These are phyloP conservation scores for Meloidogyne chitwoodi DNA, from an alignment of 1,140 invertebrate species.

Conservation along the genomic window DNA sequence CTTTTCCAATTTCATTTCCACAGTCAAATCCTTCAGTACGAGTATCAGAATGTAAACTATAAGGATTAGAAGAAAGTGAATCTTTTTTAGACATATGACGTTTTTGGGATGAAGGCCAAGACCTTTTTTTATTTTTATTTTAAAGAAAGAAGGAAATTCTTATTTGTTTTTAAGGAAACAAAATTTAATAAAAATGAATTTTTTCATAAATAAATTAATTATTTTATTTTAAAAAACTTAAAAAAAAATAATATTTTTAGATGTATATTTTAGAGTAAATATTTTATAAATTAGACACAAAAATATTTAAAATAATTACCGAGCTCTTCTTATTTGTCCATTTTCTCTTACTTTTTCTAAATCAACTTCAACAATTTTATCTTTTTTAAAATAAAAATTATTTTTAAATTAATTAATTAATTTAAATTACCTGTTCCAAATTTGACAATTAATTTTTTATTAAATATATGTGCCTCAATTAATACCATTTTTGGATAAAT, in stretches of 20 bases:
- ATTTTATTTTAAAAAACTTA: too few relatives aligned
- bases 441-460: slow-evolving; percentile 13
- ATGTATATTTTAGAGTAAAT: too few relatives aligned
- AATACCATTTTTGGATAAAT: slow-evolving; percentile 36
- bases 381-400: neutral
- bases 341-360: neutral
- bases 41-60: slow-evolving; percentile 18
- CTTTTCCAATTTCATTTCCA: slow-evolving; percentile 41
- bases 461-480: slow-evolving; percentile 17
- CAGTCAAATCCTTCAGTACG: slow-evolving; percentile 45
- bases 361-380: slow-evolving; percentile 4
- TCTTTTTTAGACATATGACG: neutral
- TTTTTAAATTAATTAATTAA: neutral
- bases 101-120: neutral
- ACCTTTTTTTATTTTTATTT: neutral
- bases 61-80: neutral
- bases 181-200: too few relatives aligned
- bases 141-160: neutral
- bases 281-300: too few relatives aligned
- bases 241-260: too few relatives aligned
- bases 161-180: too few relatives aligned
- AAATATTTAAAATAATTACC: too few relatives aligned
- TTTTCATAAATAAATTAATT: too few relatives aligned
- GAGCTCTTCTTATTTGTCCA: neutral
- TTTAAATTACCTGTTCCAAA: neutral